Evolutionary conservation across 2,113 vertebrate genomes (phyloP).

Genomic region (Mionectes macconnelli): DNA sequence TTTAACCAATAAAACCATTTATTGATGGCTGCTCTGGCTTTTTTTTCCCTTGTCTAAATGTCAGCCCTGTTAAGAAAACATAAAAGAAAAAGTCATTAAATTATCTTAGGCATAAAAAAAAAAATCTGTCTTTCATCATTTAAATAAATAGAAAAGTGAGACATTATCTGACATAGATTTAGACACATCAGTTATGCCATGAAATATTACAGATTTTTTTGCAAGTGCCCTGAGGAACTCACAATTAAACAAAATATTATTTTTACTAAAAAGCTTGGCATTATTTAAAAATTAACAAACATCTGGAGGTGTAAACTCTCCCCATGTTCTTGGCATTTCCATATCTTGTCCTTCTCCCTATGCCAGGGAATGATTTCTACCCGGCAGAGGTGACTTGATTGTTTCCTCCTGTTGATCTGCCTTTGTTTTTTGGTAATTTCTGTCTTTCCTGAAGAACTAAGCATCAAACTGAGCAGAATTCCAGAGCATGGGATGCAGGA

Average conservation of each 20-base stretch:
- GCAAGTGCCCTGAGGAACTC: background rate
- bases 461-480: background rate
- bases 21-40: background rate
- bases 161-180: background rate
- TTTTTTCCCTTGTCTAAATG: background rate
- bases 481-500: accelerated
- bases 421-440: background rate
- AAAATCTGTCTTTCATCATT: background rate
- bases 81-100: background rate
- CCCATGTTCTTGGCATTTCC: background rate
- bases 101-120: background rate
- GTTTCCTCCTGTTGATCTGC: background rate
- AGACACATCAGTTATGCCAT: background rate
- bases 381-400: background rate
- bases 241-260: background rate
- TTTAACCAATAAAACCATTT: slow-evolving; percentile 25
- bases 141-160: slow-evolving; percentile 1
- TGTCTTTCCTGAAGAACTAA: background rate
- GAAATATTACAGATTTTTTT: background rate
- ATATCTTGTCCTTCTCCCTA: background rate
- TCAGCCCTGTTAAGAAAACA: background rate
- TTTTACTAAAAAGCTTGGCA: background rate
- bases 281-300: background rate
- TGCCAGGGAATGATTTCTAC: background rate
- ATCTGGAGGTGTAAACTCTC: background rate